Percentiles rank a stretch among this genome's conserved stretches.
Evolutionary conservation across 2,797 vertebrate species (phyloP).

Genomic region (Crocodylus rhombifer): DNA sequence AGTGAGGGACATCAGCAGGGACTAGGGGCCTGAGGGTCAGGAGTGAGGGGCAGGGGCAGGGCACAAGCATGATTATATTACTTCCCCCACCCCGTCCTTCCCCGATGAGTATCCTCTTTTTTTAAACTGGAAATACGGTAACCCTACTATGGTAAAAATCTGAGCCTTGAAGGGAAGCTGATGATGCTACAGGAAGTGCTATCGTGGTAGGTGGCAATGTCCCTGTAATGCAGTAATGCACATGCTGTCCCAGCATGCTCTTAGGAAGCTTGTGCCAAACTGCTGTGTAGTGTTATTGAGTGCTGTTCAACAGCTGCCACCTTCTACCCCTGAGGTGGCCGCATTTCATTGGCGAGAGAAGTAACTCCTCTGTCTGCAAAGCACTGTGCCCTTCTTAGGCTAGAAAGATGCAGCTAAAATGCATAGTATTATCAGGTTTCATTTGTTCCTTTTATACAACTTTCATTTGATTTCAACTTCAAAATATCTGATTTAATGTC

Average conservation of each 20-base stretch:
- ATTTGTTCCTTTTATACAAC: not conserved
- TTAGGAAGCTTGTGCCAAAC: not conserved
- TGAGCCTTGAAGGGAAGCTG: not conserved
- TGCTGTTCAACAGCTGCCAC: not conserved
- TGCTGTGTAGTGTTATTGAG: no score
- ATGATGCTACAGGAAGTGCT: not conserved
- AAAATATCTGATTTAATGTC: not conserved
- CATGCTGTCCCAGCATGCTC: fast-evolving
- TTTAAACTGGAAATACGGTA: no score
- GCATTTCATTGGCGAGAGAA: not conserved
- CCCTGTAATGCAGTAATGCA: not conserved
- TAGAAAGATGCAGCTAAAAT: not conserved
- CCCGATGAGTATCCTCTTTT: no score
- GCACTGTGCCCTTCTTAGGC: fast-evolving
- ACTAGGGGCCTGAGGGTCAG: no score
- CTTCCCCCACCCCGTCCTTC: no score
- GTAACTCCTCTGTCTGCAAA: not conserved
- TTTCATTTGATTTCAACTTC: not conserved
- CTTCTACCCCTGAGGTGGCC: not conserved
- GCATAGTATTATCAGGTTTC: fast-evolving
- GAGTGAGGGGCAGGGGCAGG: no score
- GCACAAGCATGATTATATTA: no score
- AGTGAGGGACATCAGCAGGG: no score
- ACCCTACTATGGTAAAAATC: not conserved
- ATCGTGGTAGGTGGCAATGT: not conserved